Evolutionary conservation across 2,888 invertebrate genomes (phyloP), one percentile per base, ranked within the genome.

Genomic region (Epirrita christyi): DNA sequence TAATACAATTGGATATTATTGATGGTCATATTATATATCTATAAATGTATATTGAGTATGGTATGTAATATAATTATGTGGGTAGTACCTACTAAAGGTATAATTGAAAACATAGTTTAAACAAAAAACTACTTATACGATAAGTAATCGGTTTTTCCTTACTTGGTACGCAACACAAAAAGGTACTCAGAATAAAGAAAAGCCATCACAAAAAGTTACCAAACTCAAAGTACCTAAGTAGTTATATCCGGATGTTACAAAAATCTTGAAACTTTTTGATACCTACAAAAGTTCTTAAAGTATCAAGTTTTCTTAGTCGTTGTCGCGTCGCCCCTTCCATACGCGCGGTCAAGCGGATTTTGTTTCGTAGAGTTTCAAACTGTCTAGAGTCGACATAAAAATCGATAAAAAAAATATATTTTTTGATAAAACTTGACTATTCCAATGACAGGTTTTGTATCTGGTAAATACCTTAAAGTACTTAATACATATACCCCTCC

Each of bases 291-390:
- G 77, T 87, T 81, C 60, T 52, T 67, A 77, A 86, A 90, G 88
- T 88, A 89, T 87, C 87, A 88, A 89, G 84, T 85, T 81, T 71
- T 71, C 69, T 77, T 68, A 72, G 77, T 66, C 81, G 75, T 68
- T 80, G 84, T 86, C 76, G 75, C 73, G 74, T 76, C 76, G 80
- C 77, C 80, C 81, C 82, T 83, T 86, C 83, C 85, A 86, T 85
- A 88, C 89, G 89, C 87, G 88, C 92, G 92, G 92, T 92, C 92
- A 92, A 92, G 92, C 92, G 87, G 85, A 89, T 88, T 91, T 87
- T 81, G 71, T 74, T 70, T 59, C 83, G 85, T 72, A 92, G 91
- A 90, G 75, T 78, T 75, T 69, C 51, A 66, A 75, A 71, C 66
- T 52, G 44, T 54, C 51, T 70, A 85, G 86, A 88, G 57, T 49